phyloP scores from a whole-genome alignment of 2,113 vertebrate species.

The Spilogale gracilis region DNA sequence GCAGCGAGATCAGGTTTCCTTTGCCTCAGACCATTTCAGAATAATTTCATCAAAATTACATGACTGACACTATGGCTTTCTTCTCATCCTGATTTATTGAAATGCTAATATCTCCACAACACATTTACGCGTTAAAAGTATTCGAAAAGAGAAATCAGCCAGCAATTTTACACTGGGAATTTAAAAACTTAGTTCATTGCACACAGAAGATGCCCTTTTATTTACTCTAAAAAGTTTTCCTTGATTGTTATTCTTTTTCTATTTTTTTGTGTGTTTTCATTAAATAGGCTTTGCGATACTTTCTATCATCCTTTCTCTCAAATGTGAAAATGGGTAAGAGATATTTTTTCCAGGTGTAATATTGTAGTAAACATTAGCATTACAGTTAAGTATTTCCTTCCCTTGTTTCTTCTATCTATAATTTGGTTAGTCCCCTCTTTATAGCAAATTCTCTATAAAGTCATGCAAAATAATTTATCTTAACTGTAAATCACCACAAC shows the following conservation, averaged over 20 bases:
- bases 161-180: conserved; percentile 59
- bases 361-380: neutral
- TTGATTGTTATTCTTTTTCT: neutral
- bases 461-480: neutral
- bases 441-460: neutral
- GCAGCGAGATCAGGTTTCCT: conserved; percentile 78
- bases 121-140: conserved; percentile 75
- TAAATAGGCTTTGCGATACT: neutral
- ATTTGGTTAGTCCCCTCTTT: neutral
- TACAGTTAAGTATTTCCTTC: neutral
- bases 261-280: conserved; percentile 11
- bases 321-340: neutral
- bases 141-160: conserved; percentile 73
- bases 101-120: conserved; percentile 78
- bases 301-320: neutral
- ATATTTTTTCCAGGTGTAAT: neutral
- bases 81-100: conserved; percentile 78
- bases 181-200: conserved; percentile 57
- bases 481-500: neutral
- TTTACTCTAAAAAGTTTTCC: neutral
- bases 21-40: conserved; percentile 75
- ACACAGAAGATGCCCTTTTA: conserved; percentile 43
- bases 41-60: conserved; percentile 84
- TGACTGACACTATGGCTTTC: conserved; percentile 78
- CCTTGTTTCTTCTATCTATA: neutral